Conservation (phyloP, 2,888 invertebrate genomes). For the Archaeoteleia sp. region DNA sequence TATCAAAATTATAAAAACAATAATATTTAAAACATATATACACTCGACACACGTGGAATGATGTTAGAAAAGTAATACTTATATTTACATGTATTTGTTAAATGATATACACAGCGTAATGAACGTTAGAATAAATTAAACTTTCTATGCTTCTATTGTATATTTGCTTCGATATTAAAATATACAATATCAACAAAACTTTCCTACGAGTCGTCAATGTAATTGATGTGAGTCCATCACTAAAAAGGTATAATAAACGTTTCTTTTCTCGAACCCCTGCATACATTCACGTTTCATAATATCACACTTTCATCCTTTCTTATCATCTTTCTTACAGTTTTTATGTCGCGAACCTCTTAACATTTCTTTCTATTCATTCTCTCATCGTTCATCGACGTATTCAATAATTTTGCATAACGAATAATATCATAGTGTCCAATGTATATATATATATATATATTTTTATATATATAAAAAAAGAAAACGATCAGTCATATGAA, state of each 20-base stretch:
- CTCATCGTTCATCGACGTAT: slow-evolving; percentile 42
- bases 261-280: slow-evolving; percentile 13
- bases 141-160: no score
- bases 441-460: slow-evolving; percentile 45
- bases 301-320: neutral
- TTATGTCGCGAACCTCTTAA: slow-evolving; percentile 9
- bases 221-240: slow-evolving; percentile 40
- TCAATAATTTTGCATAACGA: slow-evolving; percentile 52
- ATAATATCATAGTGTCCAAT: slow-evolving; percentile 48
- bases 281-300: slow-evolving; percentile 7
- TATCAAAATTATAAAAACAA: neutral
- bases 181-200: slow-evolving; percentile 23
- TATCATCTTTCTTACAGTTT: slow-evolving; percentile 5
- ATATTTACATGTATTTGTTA: slow-evolving; percentile 9
- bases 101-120: slow-evolving; percentile 9
- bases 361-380: slow-evolving; percentile 18
- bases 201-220: slow-evolving; percentile 26
- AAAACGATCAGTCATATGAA: slow-evolving; percentile 58
- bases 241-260: slow-evolving; percentile 17
- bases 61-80: slow-evolving; percentile 7
- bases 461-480: slow-evolving; percentile 43
- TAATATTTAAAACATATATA: slow-evolving; percentile 2
- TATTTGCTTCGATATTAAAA: slow-evolving; percentile 23
- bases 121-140: no score
- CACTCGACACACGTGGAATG: slow-evolving; percentile 1